A percentile compares a stretch with the other conserved stretches of the same genome.
Conservation (phyloP, 2,113 vertebrate species). For the Gallinago paraguaiae region DNA sequence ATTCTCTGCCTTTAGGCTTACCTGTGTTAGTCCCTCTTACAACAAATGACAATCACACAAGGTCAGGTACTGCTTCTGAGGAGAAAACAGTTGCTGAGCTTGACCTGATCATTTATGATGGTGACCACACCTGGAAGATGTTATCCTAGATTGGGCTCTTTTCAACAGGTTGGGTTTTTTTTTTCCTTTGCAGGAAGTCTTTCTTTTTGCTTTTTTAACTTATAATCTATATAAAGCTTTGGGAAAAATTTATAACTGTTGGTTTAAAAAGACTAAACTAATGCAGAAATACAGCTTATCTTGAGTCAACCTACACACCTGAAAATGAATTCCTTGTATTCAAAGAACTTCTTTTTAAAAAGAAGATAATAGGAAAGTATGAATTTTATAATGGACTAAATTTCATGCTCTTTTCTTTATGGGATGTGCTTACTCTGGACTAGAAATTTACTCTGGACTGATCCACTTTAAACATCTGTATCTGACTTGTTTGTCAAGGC, state of each 20-base stretch:
- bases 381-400: not conserved
- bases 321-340: not conserved
- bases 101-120: not conserved
- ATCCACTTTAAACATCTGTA: not conserved
- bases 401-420: not conserved
- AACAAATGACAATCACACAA: not conserved
- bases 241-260: not conserved
- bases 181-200: not conserved
- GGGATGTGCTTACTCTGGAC: not conserved
- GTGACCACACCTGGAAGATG: not conserved
- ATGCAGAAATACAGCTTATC: not conserved
- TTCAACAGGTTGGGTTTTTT: not conserved
- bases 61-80: not conserved
- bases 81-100: not conserved
- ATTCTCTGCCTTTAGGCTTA: not conserved
- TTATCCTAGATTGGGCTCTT: not conserved
- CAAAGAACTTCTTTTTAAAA: not conserved
- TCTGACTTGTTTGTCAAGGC: not conserved
- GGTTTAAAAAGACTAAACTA: not conserved
- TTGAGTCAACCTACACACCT: not conserved
- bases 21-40: not conserved
- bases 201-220: not conserved
- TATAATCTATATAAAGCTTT: not conserved
- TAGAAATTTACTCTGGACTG: not conserved
- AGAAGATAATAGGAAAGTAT: not conserved